Conservation (phyloP, 1,140 invertebrate genomes). For the Papilio polytes region DNA sequence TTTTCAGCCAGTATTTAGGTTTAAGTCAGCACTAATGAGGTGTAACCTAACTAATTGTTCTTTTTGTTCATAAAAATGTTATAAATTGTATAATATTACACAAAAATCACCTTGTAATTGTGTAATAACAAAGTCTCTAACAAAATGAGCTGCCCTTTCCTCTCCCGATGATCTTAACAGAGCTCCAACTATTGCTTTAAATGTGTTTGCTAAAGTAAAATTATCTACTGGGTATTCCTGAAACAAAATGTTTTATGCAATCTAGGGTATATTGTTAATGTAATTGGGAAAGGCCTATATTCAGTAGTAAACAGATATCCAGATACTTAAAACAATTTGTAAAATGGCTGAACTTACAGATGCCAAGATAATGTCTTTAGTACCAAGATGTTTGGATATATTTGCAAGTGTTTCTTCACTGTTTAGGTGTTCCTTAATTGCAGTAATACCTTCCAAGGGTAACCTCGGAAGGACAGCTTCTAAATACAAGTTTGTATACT, state of each 20-base stretch:
- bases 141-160: constrained; percentile 88
- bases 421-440: constrained; percentile 87
- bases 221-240: constrained; percentile 91
- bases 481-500: constrained; percentile 82
- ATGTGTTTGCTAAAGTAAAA: constrained; percentile 88
- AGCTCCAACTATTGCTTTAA: constrained; percentile 93
- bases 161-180: constrained; percentile 87
- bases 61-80: not conserved
- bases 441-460: constrained; percentile 87
- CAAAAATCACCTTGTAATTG: constrained; percentile 86
- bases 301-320: no score
- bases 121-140: constrained; percentile 94
- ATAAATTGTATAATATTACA: not conserved
- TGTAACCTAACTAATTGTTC: no score
- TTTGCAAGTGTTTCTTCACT: constrained; percentile 87
- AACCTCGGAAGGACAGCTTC: constrained; percentile 87
- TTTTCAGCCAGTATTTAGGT: no score
- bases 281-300: no score
- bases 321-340: no score
- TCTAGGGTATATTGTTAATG: not conserved
- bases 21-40: no score
- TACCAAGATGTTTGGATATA: constrained; percentile 90
- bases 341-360: constrained; percentile 84
- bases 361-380: constrained; percentile 91
- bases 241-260: constrained; percentile 52